Base-by-base conservation (phyloP, 2,113 vertebrate species). In the Mixornis gularis region DNA sequence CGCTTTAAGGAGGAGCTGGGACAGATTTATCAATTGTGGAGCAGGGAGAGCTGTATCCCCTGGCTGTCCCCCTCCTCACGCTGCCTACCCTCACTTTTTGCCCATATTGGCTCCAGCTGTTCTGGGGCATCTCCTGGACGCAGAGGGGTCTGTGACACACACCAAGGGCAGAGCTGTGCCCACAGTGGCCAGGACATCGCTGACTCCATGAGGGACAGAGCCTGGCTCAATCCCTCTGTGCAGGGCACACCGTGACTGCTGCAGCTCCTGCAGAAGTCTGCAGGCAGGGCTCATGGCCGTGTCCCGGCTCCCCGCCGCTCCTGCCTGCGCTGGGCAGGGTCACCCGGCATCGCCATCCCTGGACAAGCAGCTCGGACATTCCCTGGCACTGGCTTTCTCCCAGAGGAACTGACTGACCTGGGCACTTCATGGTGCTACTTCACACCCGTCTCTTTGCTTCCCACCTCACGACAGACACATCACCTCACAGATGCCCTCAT, bases 171-270 rank as follows among this genome's bases (percentile, higher is more conserved):
- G n/a, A 22, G 52, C 87, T 40, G 87, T 64, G 41, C 58, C 46
- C n/a, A 20, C 22, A 26, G 7, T 1, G 0, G 25, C 25, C 80
- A 6, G 40, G 51, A 8, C 59, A 19, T 0, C 1, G 3, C 73
- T 6, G 55, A 4, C 44, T 29, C 48, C 58, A 1, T 0, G 12
- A 17, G 5, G 46, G 16, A 11, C 65, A 36, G 38, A 7, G 43
- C 3, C 19, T 1, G 68, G 34, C 2, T 8, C 24, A 3, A 0
- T 12, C 30, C 14, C 56, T 29, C 18, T 3, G 32, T 7, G 22
- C 34, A 21, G 51, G 43, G 40, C 78, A 51, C 59, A 7, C 1
- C 5, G 26, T 16, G 38, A 13, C 62, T 3, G 56, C 12, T 5
- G 74, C 30, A 12, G 8, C 51, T 40, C 27, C 26, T 0, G 3